Percentiles rank a stretch among this genome's conserved stretches.
Conservation (phyloP, 2,888 invertebrate species). For the Venusia cambrica region DNA sequence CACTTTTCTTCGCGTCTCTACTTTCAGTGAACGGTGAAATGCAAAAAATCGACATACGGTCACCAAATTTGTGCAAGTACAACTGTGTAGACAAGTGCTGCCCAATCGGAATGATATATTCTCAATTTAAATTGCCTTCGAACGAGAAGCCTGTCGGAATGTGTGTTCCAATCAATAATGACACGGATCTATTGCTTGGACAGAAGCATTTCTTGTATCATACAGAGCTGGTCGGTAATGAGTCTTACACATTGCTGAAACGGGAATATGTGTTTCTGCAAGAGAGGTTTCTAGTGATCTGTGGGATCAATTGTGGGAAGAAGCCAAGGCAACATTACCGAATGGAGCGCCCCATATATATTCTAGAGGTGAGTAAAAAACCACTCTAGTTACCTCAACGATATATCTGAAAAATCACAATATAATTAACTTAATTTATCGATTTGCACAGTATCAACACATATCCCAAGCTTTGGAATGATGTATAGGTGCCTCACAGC, state of each 20-base stretch:
- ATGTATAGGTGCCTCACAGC: too few species aligned
- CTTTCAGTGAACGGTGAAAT: constrained; percentile 15
- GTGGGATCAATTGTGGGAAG: constrained; percentile 33
- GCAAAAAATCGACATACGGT: constrained; percentile 19
- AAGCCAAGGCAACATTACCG: constrained; percentile 22
- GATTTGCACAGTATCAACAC: too few species aligned
- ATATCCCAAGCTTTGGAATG: too few species aligned
- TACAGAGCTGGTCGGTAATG: constrained; percentile 1
- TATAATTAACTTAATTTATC: too few species aligned
- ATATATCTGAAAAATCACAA: too few species aligned
- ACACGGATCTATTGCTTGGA: constrained; percentile 18
- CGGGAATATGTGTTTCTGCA: constrained; percentile 23
- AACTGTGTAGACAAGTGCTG: constrained; percentile 51
- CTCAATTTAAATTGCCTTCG: constrained; percentile 7
- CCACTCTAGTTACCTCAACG: background rate
- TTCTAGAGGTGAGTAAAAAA: constrained; percentile 41
- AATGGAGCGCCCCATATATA: constrained; percentile 24
- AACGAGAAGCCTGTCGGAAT: constrained; percentile 11
- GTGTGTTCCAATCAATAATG: constrained; percentile 19
- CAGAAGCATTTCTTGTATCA: constrained; percentile 29
- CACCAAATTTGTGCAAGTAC: constrained; percentile 26
- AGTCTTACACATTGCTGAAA: constrained; percentile 3
- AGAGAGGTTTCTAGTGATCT: constrained; percentile 26
- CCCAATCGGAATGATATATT: constrained; percentile 36
- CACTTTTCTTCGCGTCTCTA: constrained; percentile 10